Base-by-base conservation (phyloP, 1,140 invertebrate species). In the Hycleus cichorii region DNA sequence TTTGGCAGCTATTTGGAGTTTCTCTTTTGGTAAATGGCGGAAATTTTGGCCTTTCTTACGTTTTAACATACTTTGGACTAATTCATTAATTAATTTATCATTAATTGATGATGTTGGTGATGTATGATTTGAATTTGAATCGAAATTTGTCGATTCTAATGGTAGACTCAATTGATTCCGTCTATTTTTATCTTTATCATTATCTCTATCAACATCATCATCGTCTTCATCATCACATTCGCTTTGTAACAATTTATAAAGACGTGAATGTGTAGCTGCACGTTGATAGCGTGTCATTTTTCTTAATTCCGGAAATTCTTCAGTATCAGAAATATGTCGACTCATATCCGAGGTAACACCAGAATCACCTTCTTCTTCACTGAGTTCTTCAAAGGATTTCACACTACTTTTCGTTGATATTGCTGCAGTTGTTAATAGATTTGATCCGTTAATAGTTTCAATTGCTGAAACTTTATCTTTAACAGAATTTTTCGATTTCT, bases 271-370 rank as follows among this genome's bases (percentile, higher is more conserved):
- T 4, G 86, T 88, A 43, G 85, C 80, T 2, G 85, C 86, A 49
- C 86, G 72, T 69, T 87, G 80, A 65, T 85, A 88, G 50, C 77
- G 76, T 4, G 75, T 79, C 53, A 80, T 73, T 62, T 81, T 83
- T 10, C 75, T 77, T n/a, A 78, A 63, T 57, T 80, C 77, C 2
- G 78, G 72, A 56, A 76, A 75, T 39, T 87, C 85, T 2, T 81
- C 79, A 6, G 77, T 80, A 63, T 86, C 85, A 0, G 85, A 86
- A 56, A 86, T 79, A 10, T 84, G 81, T 39, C 83, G 75, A 60
- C 84, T 86, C 67, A 86, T 78, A 65, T 88, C 85, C 0, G 82
- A 83, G 2, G 83, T 87, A 0, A 88, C 83, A 8, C 85, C 86
- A 6, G 85, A 87, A 67, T 88, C 85, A 45, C 84, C 81, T 62